Conservation (phyloP, 2,797 vertebrate species). For the Falco columbarius region DNA sequence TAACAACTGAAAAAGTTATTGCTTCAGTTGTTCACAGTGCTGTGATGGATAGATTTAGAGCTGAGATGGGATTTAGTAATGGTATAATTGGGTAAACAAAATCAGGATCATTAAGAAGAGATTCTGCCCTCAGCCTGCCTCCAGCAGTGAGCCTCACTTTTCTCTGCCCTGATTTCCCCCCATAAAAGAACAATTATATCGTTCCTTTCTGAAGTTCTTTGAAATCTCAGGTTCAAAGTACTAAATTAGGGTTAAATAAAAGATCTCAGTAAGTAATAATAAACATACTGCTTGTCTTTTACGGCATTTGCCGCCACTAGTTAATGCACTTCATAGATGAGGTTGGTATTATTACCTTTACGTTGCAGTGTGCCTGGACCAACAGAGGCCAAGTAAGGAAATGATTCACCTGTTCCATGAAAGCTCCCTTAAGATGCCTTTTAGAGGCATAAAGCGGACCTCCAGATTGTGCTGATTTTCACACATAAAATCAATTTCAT, state of each 20-base stretch:
- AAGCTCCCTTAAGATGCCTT: background rate
- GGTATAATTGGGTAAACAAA: constrained; percentile 1
- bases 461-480: background rate
- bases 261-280: background rate
- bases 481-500: background rate
- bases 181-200: background rate
- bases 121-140: background rate
- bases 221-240: background rate
- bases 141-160: background rate
- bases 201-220: background rate
- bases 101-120: background rate
- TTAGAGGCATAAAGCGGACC: background rate
- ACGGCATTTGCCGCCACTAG: background rate
- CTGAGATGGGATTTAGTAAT: background rate
- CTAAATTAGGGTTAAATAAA: background rate
- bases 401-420: background rate
- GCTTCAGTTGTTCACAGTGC: background rate
- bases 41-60: background rate
- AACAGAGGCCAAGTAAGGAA: background rate
- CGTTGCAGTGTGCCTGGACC: background rate
- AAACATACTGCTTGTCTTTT: background rate
- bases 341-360: background rate
- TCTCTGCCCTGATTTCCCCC: background rate
- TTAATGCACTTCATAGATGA: background rate
- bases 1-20: background rate